phyloP scores from a whole-genome alignment of 2,888 invertebrate species.

The Ellobium chinense region DNA sequence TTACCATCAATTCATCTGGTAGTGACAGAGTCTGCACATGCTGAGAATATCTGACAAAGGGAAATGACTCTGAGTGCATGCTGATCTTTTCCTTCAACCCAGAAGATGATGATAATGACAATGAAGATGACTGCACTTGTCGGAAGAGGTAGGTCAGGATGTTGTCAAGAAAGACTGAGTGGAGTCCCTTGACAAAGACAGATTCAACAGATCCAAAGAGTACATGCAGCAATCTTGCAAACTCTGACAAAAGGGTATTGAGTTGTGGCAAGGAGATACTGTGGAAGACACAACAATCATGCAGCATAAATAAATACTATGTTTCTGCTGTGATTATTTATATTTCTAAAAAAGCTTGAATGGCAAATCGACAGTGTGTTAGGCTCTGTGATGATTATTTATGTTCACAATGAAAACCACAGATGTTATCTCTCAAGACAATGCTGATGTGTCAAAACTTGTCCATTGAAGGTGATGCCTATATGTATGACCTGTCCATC shows the following conservation, averaged over 20 bases:
- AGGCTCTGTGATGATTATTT: too few species aligned
- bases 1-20: conserved; percentile 52
- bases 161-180: conserved; percentile 83
- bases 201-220: conserved; percentile 74
- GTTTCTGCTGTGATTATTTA: too few species aligned
- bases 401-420: too few species aligned
- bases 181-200: conserved; percentile 81
- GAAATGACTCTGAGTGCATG: not conserved
- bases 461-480: too few species aligned
- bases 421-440: too few species aligned
- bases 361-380: too few species aligned
- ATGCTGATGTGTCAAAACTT: too few species aligned
- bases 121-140: conserved; percentile 50
- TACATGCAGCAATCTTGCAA: conserved; percentile 65
- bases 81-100: conserved; percentile 18
- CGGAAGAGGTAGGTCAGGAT: conserved; percentile 80
- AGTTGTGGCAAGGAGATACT: conserved; percentile 61
- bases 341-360: too few species aligned
- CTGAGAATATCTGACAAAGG: conserved; percentile 42
- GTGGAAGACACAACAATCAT: too few species aligned
- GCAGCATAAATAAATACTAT: too few species aligned
- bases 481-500: too few species aligned
- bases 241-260: conserved; percentile 57
- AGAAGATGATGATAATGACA: conserved; percentile 49
- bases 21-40: conserved; percentile 54